Evolutionary conservation across 2,797 vertebrate species (phyloP).

Genomic region (Sebastes itinus): DNA sequence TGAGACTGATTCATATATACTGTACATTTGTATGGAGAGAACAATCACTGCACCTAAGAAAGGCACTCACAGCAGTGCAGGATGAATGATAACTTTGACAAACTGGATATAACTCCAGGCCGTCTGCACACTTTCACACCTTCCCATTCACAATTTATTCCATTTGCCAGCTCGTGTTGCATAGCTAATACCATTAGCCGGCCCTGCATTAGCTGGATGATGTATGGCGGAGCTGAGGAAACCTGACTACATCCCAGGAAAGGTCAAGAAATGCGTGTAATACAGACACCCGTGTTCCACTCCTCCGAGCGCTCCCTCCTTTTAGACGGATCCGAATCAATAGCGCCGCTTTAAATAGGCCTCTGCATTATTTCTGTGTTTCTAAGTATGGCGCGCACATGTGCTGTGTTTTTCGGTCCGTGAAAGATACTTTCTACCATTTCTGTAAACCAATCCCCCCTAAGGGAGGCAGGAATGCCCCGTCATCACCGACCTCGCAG

Average conservation of each 20-base stretch:
- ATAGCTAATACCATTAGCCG: slow-evolving; percentile 66
- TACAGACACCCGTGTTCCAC: slow-evolving; percentile 56
- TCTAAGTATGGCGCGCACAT: slow-evolving; percentile 70
- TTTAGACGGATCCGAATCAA: slow-evolving; percentile 66
- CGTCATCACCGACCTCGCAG: slow-evolving; percentile 42
- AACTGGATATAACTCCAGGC: neutral
- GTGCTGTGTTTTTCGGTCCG: slow-evolving; percentile 50
- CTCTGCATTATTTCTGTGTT: slow-evolving; percentile 56
- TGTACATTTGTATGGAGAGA: neutral
- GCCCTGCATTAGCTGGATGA: slow-evolving; percentile 62
- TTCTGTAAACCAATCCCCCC: slow-evolving; percentile 60
- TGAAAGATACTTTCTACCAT: slow-evolving; percentile 47
- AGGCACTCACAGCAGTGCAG: neutral
- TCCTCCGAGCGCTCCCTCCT: slow-evolving; percentile 43
- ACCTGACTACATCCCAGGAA: slow-evolving; percentile 72
- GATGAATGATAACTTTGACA: slow-evolving; percentile 23
- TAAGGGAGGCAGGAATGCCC: slow-evolving; percentile 42
- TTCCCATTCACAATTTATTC: slow-evolving; percentile 52
- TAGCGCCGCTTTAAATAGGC: slow-evolving; percentile 73
- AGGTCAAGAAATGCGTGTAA: slow-evolving; percentile 76
- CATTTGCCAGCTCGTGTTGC: slow-evolving; percentile 68
- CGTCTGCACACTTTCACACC: slow-evolving; percentile 54
- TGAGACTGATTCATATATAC: slow-evolving; percentile 5
- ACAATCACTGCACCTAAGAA: neutral
- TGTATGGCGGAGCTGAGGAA: slow-evolving; percentile 65